These are phyloP conservation scores for Patella caerulea DNA, from an alignment of 2,888 invertebrate species.

Conservation along the genomic window DNA sequence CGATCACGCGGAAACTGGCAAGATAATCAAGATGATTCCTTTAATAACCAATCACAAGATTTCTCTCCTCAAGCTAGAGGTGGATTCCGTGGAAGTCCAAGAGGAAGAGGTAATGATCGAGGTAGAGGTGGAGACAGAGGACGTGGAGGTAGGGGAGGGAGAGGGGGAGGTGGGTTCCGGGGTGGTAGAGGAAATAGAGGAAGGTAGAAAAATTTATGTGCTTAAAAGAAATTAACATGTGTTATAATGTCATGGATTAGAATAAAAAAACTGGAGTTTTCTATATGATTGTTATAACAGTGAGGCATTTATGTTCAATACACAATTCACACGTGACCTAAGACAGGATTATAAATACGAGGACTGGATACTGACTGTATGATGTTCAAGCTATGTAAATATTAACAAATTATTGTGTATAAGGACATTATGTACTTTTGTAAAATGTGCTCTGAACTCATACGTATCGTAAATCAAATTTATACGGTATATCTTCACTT, in stretches of 20 bases:
- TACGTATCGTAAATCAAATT: too few species aligned
- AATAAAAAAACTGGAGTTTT: background rate
- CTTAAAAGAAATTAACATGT: background rate
- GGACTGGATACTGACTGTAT: too few species aligned
- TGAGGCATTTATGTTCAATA: too few species aligned
- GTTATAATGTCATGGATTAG: background rate
- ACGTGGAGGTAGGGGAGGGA: background rate
- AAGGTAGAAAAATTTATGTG: background rate
- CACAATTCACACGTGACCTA: too few species aligned
- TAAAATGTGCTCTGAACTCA: too few species aligned
- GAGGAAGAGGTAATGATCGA: constrained; percentile 17
- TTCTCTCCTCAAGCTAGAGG: constrained; percentile 5
- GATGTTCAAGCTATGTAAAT: too few species aligned
- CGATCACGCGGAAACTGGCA: background rate
- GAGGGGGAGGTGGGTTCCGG: constrained; percentile 14
- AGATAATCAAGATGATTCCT: background rate
- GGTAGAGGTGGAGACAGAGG: constrained; percentile 15
- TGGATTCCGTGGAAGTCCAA: constrained; percentile 15
- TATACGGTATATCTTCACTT: too few species aligned
- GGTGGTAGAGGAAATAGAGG: constrained; percentile 15
- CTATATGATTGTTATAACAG: background rate
- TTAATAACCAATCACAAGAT: constrained; percentile 2
- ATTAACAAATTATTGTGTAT: too few species aligned
- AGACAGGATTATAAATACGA: too few species aligned
- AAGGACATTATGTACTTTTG: too few species aligned